A percentile compares a stretch with the other conserved stretches of the same genome.
These are phyloP conservation scores for Platyscelio sp. DNA, from an alignment of 2,888 invertebrate species.

Conservation along the genomic window DNA sequence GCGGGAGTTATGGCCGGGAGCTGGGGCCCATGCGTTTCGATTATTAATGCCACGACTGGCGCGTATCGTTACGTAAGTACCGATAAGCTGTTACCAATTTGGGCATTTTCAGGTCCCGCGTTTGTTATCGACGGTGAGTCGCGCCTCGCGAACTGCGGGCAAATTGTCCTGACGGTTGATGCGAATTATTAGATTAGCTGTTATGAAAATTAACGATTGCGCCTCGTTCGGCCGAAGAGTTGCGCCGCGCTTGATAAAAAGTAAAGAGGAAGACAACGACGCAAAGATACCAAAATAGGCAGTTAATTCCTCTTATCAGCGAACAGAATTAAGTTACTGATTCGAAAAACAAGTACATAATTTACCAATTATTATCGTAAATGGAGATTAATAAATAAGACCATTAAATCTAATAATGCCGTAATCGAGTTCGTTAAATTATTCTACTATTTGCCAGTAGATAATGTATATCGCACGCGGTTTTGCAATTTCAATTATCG, in stretches of 20 bases:
- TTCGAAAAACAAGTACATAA: too few species aligned
- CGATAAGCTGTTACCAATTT: constrained; percentile 32
- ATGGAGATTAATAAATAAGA: too few species aligned
- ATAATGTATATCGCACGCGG: not conserved
- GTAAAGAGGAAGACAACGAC: too few species aligned
- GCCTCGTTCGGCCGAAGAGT: too few species aligned
- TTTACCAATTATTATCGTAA: too few species aligned
- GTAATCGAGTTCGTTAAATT: not conserved
- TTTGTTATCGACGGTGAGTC: constrained; percentile 28
- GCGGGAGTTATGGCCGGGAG: constrained; percentile 4
- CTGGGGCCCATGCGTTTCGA: not conserved
- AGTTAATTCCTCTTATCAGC: too few species aligned
- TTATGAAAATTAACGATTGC: constrained; percentile 12
- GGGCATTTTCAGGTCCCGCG: constrained; percentile 28
- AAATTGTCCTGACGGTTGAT: constrained; percentile 27
- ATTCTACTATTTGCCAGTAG: too few species aligned
- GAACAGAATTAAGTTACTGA: too few species aligned
- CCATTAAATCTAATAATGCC: not conserved
- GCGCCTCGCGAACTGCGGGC: not conserved
- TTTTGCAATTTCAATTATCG: constrained; percentile 23
- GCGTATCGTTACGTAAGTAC: not conserved
- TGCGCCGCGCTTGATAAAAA: not conserved
- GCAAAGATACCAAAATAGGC: too few species aligned
- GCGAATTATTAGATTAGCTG: constrained; percentile 29
- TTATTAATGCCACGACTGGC: constrained; percentile 34